These are phyloP conservation scores for Delphinus delphis DNA, from an alignment of 2,113 vertebrate species.

Conservation along the genomic window DNA sequence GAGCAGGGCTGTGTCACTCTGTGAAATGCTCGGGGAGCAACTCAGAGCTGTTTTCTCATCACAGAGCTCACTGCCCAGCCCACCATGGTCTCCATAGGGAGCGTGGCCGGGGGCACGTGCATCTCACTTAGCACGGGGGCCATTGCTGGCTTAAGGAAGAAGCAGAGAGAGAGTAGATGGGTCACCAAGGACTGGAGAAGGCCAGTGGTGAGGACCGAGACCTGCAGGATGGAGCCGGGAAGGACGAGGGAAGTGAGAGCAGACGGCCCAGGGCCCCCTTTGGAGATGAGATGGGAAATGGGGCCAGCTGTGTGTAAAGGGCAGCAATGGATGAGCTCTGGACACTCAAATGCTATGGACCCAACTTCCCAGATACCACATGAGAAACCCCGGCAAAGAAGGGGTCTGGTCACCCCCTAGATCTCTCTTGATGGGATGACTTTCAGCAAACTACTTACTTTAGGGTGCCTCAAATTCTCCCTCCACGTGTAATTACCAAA, in stretches of 20 bases:
- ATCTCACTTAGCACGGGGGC: accelerated
- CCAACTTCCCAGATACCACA: not conserved
- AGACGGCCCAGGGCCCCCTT: accelerated
- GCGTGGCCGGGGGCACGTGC: accelerated
- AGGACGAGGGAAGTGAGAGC: not conserved
- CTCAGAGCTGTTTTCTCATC: not conserved
- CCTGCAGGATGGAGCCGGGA: not conserved
- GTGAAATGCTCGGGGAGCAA: not conserved
- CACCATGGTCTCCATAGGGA: accelerated
- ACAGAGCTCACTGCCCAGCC: not conserved
- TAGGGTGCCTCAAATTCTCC: not conserved
- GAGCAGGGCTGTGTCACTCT: not conserved
- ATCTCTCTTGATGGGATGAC: not conserved
- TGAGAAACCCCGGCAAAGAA: not conserved
- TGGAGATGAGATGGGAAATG: accelerated
- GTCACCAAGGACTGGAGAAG: not conserved
- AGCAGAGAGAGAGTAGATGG: not conserved
- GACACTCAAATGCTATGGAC: accelerated
- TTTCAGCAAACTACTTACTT: not conserved
- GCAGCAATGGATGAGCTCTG: accelerated
- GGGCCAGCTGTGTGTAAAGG: not conserved
- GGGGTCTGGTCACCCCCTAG: too few species aligned
- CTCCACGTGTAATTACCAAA: not conserved
- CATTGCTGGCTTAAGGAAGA: not conserved
- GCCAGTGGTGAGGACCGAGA: not conserved